Evolutionary conservation across 2,888 invertebrate species (phyloP).

Genomic region (Ypsolopha sequella): DNA sequence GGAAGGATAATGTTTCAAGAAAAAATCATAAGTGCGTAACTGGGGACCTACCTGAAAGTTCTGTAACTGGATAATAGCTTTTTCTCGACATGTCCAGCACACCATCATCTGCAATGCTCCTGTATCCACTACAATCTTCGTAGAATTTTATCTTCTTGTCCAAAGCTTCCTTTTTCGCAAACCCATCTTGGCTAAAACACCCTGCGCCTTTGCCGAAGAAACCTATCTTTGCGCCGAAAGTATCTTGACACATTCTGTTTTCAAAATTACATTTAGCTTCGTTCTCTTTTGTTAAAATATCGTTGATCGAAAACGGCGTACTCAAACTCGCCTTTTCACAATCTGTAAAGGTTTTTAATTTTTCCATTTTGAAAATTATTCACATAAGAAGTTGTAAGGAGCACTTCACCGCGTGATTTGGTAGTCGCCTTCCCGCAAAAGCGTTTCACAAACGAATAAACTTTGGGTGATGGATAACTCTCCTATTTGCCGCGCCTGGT

Average conservation of each 20-base stretch:
- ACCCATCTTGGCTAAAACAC: constrained; percentile 32
- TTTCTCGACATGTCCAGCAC: constrained; percentile 66
- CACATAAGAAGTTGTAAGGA: constrained; percentile 23
- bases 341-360: constrained; percentile 49
- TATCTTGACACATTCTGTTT: constrained; percentile 41
- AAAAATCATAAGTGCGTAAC: background rate
- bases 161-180: constrained; percentile 44
- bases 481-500: constrained; percentile 48
- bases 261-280: constrained; percentile 56
- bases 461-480: constrained; percentile 62
- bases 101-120: constrained; percentile 50
- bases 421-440: constrained; percentile 52
- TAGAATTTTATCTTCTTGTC: constrained; percentile 54
- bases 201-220: constrained; percentile 35
- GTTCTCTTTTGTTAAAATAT: constrained; percentile 74
- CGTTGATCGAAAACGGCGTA: constrained; percentile 81
- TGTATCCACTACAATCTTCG: constrained; percentile 45
- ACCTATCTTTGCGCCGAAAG: constrained; percentile 51
- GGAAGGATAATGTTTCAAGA: background rate
- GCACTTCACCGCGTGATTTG: constrained; percentile 30
- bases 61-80: constrained; percentile 53
- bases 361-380: constrained; percentile 45
- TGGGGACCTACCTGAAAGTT: constrained; percentile 44
- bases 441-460: constrained; percentile 68
- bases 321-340: constrained; percentile 57